phyloP scores from a whole-genome alignment of 2,113 vertebrate genomes.

The Oncorhynchus mykiss region DNA sequence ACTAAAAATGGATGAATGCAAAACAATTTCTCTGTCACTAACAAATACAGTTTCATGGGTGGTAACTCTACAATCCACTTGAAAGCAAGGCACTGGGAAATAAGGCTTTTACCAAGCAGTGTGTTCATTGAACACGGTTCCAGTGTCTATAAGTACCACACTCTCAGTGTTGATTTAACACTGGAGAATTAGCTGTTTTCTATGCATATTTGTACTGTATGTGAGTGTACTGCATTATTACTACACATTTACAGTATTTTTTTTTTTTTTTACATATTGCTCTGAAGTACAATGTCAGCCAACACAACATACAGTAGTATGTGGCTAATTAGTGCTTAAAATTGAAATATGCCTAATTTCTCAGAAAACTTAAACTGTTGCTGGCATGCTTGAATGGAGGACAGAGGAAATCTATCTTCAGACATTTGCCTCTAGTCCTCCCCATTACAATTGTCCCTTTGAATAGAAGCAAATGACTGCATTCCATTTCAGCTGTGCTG shows the following conservation, averaged over 20 bases:
- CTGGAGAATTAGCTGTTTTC: conserved; percentile 23
- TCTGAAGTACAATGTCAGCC: not conserved
- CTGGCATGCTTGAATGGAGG: conserved; percentile 60
- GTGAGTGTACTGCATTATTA: conserved; percentile 25
- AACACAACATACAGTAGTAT: conserved; percentile 7
- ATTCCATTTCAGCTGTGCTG: conserved; percentile 48
- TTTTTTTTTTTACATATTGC: not conserved
- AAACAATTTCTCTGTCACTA: too few relatives aligned
- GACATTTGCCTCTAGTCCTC: conserved; percentile 16
- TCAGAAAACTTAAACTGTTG: conserved; percentile 52
- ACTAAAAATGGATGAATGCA: too few relatives aligned
- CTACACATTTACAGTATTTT: not conserved
- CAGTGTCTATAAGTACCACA: too few relatives aligned
- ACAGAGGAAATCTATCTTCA: conserved; percentile 65
- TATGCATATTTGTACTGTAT: conserved; percentile 49
- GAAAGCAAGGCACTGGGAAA: too few relatives aligned
- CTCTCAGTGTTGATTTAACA: too few relatives aligned
- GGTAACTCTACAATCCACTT: too few relatives aligned
- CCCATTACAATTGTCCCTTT: conserved; percentile 29
- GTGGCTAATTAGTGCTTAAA: conserved; percentile 65
- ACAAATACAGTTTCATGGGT: too few relatives aligned
- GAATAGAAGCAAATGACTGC: conserved; percentile 17
- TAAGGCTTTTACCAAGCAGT: too few relatives aligned
- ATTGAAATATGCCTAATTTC: conserved; percentile 61
- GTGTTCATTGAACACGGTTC: too few relatives aligned